Evolutionary conservation across 1,140 invertebrate species (phyloP).

Genomic region (Lucilia cuprina): DNA sequence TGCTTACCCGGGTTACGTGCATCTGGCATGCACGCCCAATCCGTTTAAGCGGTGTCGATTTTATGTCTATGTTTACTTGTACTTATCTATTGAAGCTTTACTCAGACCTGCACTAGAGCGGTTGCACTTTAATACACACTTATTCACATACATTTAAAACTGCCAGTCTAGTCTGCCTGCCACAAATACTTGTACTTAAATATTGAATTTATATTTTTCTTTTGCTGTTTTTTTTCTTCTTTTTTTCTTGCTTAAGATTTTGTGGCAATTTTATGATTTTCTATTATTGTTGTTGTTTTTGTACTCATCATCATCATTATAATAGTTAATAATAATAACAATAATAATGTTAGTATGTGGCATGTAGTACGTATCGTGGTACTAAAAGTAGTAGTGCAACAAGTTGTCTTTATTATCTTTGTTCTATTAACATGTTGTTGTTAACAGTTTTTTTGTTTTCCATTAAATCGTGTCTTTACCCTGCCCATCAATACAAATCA

Average conservation of each 20-base stretch:
- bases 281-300: not conserved
- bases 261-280: not conserved
- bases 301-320: not conserved
- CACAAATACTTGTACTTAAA: not conserved
- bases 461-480: not conserved
- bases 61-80: conserved; percentile 27
- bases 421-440: not conserved
- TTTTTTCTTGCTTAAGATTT: not conserved
- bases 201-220: not conserved
- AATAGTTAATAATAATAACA: not conserved
- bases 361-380: too few relatives aligned
- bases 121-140: too few relatives aligned
- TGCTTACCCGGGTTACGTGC: not conserved
- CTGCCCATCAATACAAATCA: not conserved
- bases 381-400: not conserved
- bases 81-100: not conserved
- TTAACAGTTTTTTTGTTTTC: not conserved
- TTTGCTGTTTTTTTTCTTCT: not conserved
- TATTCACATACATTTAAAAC: too few relatives aligned
- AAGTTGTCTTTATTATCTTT: not conserved
- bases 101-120: too few relatives aligned
- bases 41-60: conserved; percentile 24
- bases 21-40: conserved; percentile 21
- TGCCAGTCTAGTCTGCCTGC: too few relatives aligned
- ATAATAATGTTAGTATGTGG: not conserved